phyloP scores from a whole-genome alignment of 2,888 invertebrate species.

The Parascotia fuliginaria region DNA sequence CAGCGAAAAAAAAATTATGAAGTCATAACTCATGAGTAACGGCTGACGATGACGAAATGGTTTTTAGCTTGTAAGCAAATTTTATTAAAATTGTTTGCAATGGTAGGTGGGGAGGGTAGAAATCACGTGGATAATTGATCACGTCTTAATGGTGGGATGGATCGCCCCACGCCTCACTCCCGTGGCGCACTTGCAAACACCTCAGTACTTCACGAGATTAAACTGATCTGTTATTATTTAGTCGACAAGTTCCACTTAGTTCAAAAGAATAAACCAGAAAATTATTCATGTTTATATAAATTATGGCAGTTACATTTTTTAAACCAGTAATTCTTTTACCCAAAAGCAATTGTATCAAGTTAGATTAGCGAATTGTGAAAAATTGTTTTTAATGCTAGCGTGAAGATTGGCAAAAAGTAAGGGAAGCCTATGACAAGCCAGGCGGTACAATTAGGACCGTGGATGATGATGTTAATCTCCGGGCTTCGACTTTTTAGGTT shows the following conservation, averaged over 20 bases:
- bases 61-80: slow-evolving; percentile 38
- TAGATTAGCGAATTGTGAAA: too few species aligned
- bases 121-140: slow-evolving; percentile 69
- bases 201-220: slow-evolving; percentile 51
- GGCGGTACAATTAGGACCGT: too few species aligned
- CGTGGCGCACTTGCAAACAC: slow-evolving; percentile 20
- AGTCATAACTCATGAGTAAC: slow-evolving; percentile 38
- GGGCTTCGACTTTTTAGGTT: too few species aligned
- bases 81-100: slow-evolving; percentile 57
- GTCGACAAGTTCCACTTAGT: slow-evolving; percentile 52
- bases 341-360: not conserved
- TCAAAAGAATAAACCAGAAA: slow-evolving; percentile 8
- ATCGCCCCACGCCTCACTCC: slow-evolving; percentile 26
- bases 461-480: too few species aligned
- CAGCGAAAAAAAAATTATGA: slow-evolving; percentile 19
- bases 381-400: too few species aligned
- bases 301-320: slow-evolving; percentile 1
- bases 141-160: slow-evolving; percentile 58
- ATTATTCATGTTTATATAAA: slow-evolving; percentile 22
- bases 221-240: slow-evolving; percentile 67
- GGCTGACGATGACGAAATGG: slow-evolving; percentile 39
- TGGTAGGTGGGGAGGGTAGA: slow-evolving; percentile 43
- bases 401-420: too few species aligned
- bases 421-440: too few species aligned
- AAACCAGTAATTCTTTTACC: not conserved